A percentile compares a stretch with the other conserved stretches of the same genome.
These are phyloP conservation scores for Sarcophaga bullata DNA, from an alignment of 1,140 invertebrate genomes.

Conservation along the genomic window DNA sequence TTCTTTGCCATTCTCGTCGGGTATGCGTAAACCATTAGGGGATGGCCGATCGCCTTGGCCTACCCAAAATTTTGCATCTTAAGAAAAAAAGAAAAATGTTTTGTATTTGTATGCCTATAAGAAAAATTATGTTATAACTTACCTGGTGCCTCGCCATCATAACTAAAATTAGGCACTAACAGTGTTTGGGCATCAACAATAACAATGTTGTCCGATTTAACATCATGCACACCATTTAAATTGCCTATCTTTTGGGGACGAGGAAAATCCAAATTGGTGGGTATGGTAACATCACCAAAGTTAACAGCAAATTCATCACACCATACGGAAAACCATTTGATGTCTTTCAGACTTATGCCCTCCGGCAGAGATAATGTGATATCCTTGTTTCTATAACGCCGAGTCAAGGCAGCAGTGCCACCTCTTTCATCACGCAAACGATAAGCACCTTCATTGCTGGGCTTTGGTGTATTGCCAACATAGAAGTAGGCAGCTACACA, in stretches of 20 bases:
- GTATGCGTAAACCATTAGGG: conserved; percentile 81
- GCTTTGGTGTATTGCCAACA: conserved; percentile 76
- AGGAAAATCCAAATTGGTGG: conserved; percentile 81
- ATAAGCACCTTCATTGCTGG: conserved; percentile 75
- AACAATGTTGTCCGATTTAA: conserved; percentile 85
- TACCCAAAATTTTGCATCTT: conserved; percentile 93
- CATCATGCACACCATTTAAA: conserved; percentile 81
- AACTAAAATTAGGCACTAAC: conserved; percentile 85
- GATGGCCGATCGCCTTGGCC: conserved; percentile 80
- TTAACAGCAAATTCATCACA: conserved; percentile 90
- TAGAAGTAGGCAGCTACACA: conserved; percentile 86
- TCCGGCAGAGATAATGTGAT: conserved; percentile 87
- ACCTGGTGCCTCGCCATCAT: conserved; percentile 91
- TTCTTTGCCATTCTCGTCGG: conserved; percentile 89
- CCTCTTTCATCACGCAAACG: conserved; percentile 84
- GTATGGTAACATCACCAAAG: conserved; percentile 87
- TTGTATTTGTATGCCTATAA: neutral
- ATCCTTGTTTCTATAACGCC: conserved; percentile 80
- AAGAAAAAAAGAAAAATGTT: neutral
- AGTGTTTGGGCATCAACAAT: conserved; percentile 91
- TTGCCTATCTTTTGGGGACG: conserved; percentile 81
- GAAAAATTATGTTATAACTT: conserved; percentile 50
- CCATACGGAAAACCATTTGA: conserved; percentile 90
- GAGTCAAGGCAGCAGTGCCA: conserved; percentile 74
- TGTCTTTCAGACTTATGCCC: conserved; percentile 81